These are phyloP conservation scores for Parelbella ahira DNA, from an alignment of 2,888 invertebrate species.

Conservation along the genomic window DNA sequence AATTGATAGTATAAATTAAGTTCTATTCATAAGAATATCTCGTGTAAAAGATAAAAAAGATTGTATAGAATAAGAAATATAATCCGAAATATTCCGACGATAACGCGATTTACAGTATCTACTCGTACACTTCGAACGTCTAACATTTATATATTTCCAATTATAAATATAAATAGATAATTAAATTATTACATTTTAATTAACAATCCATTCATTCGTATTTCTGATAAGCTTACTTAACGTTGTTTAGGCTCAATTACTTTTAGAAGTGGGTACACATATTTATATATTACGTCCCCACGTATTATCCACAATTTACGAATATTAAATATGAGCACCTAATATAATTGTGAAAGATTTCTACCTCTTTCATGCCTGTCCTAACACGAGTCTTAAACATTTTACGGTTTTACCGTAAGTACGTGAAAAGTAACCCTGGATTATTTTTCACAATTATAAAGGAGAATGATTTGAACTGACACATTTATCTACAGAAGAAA, in stretches of 20 bases:
- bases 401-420: conserved; percentile 22
- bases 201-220: conserved; percentile 12
- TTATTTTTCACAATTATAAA: conserved; percentile 14
- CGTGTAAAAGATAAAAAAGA: conserved; percentile 7
- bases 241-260: conserved; percentile 4
- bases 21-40: conserved; percentile 10
- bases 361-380: conserved; percentile 9
- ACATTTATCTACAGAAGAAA: conserved; percentile 14
- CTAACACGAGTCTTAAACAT: conserved; percentile 3
- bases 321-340: conserved; percentile 22
- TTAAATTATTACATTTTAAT: conserved; percentile 13
- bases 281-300: conserved; percentile 3
- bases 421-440: conserved; percentile 22
- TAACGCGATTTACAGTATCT: conserved; percentile 7
- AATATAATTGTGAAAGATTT: conserved; percentile 21
- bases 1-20: conserved; percentile 15
- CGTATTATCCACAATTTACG: conserved; percentile 4
- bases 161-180: conserved; percentile 13
- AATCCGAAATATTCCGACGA: conserved; percentile 5
- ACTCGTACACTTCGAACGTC: conserved; percentile 17
- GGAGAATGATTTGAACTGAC: conserved; percentile 10
- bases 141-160: conserved; percentile 24
- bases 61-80: conserved; percentile 2
- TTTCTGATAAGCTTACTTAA: conserved; percentile 10
- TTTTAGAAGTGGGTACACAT: conserved; percentile 3